Evolutionary conservation across 2,113 vertebrate species (phyloP), one percentile per base, ranked within the genome.

Genomic region (Vanacampus margaritifer): DNA sequence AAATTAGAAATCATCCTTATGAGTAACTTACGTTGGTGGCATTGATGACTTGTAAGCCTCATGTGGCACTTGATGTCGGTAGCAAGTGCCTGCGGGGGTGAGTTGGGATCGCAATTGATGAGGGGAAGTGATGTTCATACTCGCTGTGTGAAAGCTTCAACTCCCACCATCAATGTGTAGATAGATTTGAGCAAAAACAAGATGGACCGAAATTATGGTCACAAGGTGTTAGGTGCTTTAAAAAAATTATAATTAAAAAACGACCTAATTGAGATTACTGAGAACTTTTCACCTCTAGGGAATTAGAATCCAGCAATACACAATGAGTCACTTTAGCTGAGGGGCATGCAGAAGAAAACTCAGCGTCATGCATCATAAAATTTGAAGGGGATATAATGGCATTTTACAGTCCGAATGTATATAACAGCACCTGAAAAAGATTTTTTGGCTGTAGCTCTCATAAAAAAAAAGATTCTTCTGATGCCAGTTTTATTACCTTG

Each of bases 401-500:
- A 58, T 39, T 32, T 32, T 57, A 28, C 54, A 19, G 26, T 57
- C 26, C 24, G 54, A 45, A 53, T 65, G 14, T 51, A 39, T 61
- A 41, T 8, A 8, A 43, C 6, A 58, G 12, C 9, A 37, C 11
- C 67, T 68, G 26, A 57, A 69, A 59, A 43, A 19, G 24, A 4
- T 61, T 23, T 28, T 28, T 67, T 66, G 70, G 41, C 24, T 21
- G 72, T 60, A 41, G 73, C 75, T 76, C 77, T 76, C 65, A 73
- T 66, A 73, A 68, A 79, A 73, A 72, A 67, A 41, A 10, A 9
- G 12, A 41, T 41, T 6, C 9, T 73, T 80, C 85, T 83, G 83
- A 83, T 83, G 82, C 66, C 66, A 0, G 9, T 64, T 86, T 74
- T 82, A 78, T 80, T 67, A 73, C 64, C 62, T 75, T 86, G 85